Conservation (phyloP, 2,797 vertebrate species). For the Acanthis flammea region DNA sequence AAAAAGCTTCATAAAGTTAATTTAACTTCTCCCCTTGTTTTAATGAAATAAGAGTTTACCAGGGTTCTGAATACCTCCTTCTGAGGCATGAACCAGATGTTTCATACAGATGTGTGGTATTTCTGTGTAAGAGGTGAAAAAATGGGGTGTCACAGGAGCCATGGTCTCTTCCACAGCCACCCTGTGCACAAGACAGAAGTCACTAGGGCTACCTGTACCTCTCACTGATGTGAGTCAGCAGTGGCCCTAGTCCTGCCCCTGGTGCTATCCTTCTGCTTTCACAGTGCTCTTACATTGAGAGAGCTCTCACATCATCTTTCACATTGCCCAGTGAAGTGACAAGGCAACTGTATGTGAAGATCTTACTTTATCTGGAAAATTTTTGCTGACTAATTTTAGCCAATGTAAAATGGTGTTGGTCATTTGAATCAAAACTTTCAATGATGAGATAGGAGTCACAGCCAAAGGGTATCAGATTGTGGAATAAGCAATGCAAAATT, state of each 20-base stretch:
- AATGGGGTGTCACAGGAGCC: fast-evolving
- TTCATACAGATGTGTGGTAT: background rate
- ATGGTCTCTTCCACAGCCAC: background rate
- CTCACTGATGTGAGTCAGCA: background rate
- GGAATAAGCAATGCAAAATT: background rate
- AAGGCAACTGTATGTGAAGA: background rate
- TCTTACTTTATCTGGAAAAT: background rate
- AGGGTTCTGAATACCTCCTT: background rate
- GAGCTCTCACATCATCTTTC: background rate
- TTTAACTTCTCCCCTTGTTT: background rate
- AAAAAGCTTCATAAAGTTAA: background rate
- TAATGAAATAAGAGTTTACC: background rate
- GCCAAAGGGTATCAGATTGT: background rate
- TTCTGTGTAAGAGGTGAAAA: background rate
- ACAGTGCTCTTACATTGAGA: background rate
- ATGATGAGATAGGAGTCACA: background rate
- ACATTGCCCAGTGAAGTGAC: background rate
- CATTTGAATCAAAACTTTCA: background rate
- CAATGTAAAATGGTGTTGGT: background rate
- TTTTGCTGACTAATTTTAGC: background rate
- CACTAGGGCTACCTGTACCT: too few relatives aligned
- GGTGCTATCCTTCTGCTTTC: background rate
- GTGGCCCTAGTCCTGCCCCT: background rate
- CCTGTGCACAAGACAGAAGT: background rate
- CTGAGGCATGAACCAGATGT: background rate